Percentiles rank a stretch among this genome's conserved stretches.
These are phyloP conservation scores for Aurelia sp. DNA, from an alignment of 30 jellyfish, hydroid and myxozoan genomes.

Conservation along the genomic window DNA sequence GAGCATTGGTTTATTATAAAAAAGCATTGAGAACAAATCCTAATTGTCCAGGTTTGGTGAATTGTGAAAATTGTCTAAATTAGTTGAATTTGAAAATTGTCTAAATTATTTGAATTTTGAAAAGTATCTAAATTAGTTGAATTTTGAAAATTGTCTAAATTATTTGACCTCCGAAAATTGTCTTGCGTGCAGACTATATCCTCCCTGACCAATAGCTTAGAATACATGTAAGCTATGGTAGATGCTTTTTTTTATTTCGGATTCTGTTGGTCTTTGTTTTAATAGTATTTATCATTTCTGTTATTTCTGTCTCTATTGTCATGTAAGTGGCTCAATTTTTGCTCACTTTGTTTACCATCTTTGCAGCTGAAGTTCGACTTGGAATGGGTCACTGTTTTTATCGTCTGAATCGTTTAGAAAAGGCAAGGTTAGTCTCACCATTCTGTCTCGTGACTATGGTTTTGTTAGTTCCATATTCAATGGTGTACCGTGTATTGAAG, in stretches of 20 bases:
- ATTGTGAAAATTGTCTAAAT: neutral
- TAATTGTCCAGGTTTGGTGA: conserved; percentile 80
- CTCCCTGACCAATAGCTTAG: too few relatives aligned
- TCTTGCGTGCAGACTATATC: too few relatives aligned
- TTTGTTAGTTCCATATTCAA: neutral
- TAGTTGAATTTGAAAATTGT: neutral
- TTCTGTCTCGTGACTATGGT: neutral
- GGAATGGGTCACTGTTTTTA: conserved; percentile 98
- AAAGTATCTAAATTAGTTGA: neutral
- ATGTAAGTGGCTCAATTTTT: too few relatives aligned
- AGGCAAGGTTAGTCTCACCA: conserved; percentile 67
- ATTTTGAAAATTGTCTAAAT: neutral
- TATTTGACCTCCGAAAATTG: neutral
- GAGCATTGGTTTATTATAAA: conserved; percentile 89
- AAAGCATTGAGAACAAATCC: conserved; percentile 94
- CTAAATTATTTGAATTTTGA: neutral
- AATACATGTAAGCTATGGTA: too few relatives aligned
- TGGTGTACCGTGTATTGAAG: too few relatives aligned
- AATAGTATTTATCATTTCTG: too few relatives aligned
- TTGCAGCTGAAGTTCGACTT: conserved; percentile 91
- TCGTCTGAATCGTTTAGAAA: conserved; percentile 83
- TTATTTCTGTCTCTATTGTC: too few relatives aligned
- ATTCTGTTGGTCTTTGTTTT: too few relatives aligned
- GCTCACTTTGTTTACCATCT: neutral
- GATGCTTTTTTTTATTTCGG: too few relatives aligned